A percentile compares a stretch with the other conserved stretches of the same genome.
Evolutionary conservation across 35 echinoderm and acorn worm species (phyloP).

Genomic region (Chiridota heheva): DNA sequence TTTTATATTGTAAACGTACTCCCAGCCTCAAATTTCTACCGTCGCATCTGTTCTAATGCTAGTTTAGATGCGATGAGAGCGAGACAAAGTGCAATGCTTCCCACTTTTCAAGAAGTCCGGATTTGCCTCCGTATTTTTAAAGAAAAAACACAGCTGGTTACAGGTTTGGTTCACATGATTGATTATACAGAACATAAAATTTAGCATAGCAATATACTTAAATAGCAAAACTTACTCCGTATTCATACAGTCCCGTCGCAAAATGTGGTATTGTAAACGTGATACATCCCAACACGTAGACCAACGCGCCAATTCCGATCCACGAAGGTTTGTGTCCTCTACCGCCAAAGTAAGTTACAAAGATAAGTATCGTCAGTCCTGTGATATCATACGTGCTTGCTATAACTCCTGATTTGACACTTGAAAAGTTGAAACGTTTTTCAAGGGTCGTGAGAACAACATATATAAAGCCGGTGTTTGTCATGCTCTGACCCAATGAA

Average conservation of each 20-base stretch:
- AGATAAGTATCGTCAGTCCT: slow-evolving; percentile 43
- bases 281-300: slow-evolving; percentile 61
- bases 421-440: slow-evolving; percentile 69
- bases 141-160: no score
- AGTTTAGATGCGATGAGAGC: no score
- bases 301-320: slow-evolving; percentile 55
- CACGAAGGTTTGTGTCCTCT: slow-evolving; percentile 56
- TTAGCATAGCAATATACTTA: no score
- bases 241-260: slow-evolving; percentile 41
- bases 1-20: no score
- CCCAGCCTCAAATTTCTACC: no score
- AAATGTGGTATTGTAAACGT: slow-evolving; percentile 76
- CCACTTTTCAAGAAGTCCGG: no score
- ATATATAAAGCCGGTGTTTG: slow-evolving; percentile 66
- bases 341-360: slow-evolving; percentile 85
- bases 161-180: no score
- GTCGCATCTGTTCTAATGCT: no score
- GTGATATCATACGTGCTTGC: slow-evolving; percentile 77
- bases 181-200: no score
- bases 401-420: slow-evolving; percentile 61
- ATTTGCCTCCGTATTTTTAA: no score
- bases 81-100: no score
- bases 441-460: slow-evolving; percentile 80
- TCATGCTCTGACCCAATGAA: slow-evolving; percentile 67
- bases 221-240: slow-evolving; percentile 32